A percentile compares a stretch with the other conserved stretches of the same genome.
Evolutionary conservation across 1,140 invertebrate genomes (phyloP).

Genomic region (Bilobella aurantiaca): DNA sequence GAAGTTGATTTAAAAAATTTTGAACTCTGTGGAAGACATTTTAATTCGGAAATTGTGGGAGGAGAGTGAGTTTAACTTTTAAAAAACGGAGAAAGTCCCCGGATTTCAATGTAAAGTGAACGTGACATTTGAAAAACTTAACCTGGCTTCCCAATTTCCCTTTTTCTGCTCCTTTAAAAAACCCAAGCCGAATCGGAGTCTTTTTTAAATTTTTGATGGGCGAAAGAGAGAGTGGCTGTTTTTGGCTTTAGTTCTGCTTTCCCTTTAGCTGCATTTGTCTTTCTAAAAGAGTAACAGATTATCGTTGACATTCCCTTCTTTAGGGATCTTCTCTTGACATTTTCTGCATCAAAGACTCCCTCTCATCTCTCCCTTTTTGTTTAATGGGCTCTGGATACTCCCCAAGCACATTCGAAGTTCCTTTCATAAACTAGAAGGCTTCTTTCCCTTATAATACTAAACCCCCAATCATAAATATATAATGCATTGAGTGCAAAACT

Average conservation of each 20-base stretch:
- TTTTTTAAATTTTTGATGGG: conserved; percentile 27
- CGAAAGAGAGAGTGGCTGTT: conserved; percentile 2
- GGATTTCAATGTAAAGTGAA: conserved; percentile 20
- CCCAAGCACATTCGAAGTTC: not conserved
- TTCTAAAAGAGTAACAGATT: conserved; percentile 19
- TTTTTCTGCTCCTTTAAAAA: conserved; percentile 15
- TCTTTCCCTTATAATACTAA: not conserved
- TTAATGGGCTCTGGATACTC: not conserved
- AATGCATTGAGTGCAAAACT: not conserved
- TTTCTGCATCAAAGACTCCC: conserved; percentile 25
- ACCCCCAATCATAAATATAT: not conserved
- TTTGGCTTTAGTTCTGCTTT: too few relatives aligned
- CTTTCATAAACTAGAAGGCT: not conserved
- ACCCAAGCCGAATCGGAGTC: not conserved
- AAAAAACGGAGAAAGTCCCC: not conserved
- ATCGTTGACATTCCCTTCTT: conserved; percentile 28
- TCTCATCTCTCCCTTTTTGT: conserved; percentile 2
- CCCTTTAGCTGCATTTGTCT: too few relatives aligned
- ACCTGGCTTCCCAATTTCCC: conserved; percentile 25
- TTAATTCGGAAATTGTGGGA: conserved; percentile 22
- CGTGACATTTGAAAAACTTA: conserved; percentile 32
- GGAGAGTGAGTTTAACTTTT: not conserved
- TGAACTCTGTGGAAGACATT: conserved; percentile 20
- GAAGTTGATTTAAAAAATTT: not conserved
- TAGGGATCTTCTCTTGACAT: conserved; percentile 14